Evolutionary conservation across 2,888 invertebrate species (phyloP).

Genomic region (Rhagonycha lutea): DNA sequence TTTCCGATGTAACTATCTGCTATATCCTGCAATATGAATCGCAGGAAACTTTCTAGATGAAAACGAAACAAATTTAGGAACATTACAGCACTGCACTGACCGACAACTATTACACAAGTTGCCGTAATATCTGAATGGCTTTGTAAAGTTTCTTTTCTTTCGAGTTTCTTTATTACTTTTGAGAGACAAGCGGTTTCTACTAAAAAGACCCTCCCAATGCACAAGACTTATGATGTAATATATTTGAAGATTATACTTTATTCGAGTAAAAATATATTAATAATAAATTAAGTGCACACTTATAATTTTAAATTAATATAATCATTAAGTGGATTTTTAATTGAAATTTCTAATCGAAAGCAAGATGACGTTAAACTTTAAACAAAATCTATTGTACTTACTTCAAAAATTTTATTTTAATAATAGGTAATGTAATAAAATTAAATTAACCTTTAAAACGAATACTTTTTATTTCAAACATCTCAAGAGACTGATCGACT

Average conservation of each 20-base stretch:
- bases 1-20: constrained; percentile 5
- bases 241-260: neutral
- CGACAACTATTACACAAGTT: constrained; percentile 39
- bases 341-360: neutral
- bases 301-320: neutral
- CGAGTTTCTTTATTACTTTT: constrained; percentile 41
- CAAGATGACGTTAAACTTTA: neutral
- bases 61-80: constrained; percentile 18
- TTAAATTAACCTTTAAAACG: neutral
- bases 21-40: neutral
- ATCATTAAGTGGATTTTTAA: neutral
- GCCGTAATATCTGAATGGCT: constrained; percentile 40
- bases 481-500: neutral
- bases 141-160: constrained; percentile 38
- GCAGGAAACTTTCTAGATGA: neutral
- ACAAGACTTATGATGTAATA: neutral
- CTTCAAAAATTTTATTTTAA: neutral
- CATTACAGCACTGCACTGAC: constrained; percentile 33
- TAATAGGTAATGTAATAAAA: neutral
- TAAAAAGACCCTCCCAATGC: constrained; percentile 21
- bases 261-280: neutral
- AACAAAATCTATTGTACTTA: neutral
- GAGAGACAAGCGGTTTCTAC: constrained; percentile 38
- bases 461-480: neutral
- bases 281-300: neutral